phyloP scores from a whole-genome alignment of 2,113 vertebrate species.

The Microcebus griseorufus region DNA sequence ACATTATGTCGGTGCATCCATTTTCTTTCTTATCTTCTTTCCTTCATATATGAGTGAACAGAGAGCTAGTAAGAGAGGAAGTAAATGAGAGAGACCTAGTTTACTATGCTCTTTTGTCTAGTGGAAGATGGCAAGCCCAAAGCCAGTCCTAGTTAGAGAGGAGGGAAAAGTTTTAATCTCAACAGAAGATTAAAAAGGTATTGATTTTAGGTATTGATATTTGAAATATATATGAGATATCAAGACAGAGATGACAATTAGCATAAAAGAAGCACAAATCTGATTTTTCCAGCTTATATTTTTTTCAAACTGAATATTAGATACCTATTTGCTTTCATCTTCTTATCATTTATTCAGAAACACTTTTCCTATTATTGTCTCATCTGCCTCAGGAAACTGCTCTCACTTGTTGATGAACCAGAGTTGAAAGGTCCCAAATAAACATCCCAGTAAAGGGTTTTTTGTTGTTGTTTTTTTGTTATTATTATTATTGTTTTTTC shows the following conservation, averaged over 20 bases:
- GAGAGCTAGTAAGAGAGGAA: not conserved
- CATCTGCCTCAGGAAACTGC: not conserved
- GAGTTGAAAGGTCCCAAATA: not conserved
- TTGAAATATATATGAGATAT: not conserved
- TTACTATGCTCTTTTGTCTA: not conserved
- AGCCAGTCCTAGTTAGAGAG: not conserved
- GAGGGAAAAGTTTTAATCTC: not conserved
- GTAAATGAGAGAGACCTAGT: not conserved
- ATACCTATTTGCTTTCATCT: not conserved
- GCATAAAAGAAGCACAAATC: not conserved
- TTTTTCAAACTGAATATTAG: not conserved
- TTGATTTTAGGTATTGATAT: not conserved
- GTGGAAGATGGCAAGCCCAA: not conserved
- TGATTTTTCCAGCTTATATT: not conserved
- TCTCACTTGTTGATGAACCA: not conserved
- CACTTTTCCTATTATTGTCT: not conserved
- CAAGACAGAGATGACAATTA: not conserved
- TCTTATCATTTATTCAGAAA: conserved; percentile 26
- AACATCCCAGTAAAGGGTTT: not conserved
- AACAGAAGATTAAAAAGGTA: not conserved
- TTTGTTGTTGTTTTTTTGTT: not conserved
- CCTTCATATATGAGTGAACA: not conserved
- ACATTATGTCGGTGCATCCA: too few species aligned
- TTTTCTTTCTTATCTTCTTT: not conserved
- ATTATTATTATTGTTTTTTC: not conserved